phyloP scores from a whole-genome alignment of 1,140 invertebrate species.

The Drosophila murphyi region DNA sequence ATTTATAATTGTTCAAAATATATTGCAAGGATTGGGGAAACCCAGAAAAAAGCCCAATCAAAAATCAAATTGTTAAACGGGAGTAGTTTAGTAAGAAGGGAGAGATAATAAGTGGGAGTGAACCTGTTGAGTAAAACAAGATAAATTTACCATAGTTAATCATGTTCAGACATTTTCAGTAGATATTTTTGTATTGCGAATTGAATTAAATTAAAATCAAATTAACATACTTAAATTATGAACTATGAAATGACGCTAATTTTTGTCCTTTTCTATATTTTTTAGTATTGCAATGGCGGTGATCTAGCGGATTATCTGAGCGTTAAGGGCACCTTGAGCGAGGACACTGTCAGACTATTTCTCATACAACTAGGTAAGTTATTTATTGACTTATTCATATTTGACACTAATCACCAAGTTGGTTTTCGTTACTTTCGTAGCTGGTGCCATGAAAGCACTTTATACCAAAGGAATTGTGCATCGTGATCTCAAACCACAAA shows the following conservation, averaged over 20 bases:
- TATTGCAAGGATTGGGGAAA: no score
- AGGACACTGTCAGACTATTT: conserved; percentile 98
- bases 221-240: background rate
- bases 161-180: no score
- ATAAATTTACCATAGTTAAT: no score
- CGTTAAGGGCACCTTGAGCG: conserved; percentile 96
- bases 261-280: conserved; percentile 54
- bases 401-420: background rate
- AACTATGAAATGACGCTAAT: no score
- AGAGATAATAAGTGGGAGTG: no score
- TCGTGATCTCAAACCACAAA: conserved; percentile 99
- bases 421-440: conserved; percentile 85
- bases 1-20: no score
- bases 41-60: no score
- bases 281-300: conserved; percentile 98
- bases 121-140: no score
- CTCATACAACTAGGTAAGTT: conserved; percentile 94
- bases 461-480: conserved; percentile 99
- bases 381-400: background rate
- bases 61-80: no score
- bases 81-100: no score
- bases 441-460: conserved; percentile 98
- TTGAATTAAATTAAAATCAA: background rate
- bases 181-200: no score
- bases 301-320: conserved; percentile 98